Evolutionary conservation across 2,797 vertebrate genomes (phyloP).

Genomic region (Diplodus sargus): DNA sequence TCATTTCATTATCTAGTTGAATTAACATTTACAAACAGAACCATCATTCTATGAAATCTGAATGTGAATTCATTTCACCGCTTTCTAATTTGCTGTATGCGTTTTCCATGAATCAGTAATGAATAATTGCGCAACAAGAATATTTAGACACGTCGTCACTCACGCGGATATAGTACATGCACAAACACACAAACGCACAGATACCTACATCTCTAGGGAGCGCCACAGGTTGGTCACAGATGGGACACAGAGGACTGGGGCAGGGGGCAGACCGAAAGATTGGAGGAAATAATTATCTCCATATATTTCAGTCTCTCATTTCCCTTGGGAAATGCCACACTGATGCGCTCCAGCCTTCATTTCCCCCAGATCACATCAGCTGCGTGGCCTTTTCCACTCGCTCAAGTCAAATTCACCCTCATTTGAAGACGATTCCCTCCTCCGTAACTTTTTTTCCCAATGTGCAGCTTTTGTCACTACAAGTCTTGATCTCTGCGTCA

Average conservation of each 20-base stretch:
- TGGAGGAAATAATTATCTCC: conserved; percentile 79
- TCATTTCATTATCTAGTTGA: neutral
- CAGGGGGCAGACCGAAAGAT: conserved; percentile 68
- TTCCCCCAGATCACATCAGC: conserved; percentile 50
- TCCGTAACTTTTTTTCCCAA: conserved; percentile 36
- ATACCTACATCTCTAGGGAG: conserved; percentile 52
- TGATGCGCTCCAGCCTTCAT: conserved; percentile 56
- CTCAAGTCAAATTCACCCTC: conserved; percentile 21
- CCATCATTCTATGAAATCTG: neutral
- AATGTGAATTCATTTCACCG: conserved; percentile 4
- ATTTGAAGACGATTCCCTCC: conserved; percentile 14
- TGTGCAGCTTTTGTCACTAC: conserved; percentile 11
- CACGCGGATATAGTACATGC: neutral
- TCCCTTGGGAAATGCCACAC: conserved; percentile 60
- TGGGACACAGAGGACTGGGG: conserved; percentile 52
- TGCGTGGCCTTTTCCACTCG: neutral
- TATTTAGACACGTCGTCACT: conserved; percentile 5
- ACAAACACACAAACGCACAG: conserved; percentile 21
- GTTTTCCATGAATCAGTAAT: conserved; percentile 13
- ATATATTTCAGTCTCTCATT: conserved; percentile 72
- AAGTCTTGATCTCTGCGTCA: conserved; percentile 10
- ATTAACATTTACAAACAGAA: neutral
- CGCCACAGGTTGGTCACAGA: conserved; percentile 58
- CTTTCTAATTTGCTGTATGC: neutral
- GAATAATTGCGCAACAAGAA: conserved; percentile 10